These are phyloP conservation scores for Oreotrochilus melanogaster DNA, from an alignment of 2,113 vertebrate genomes.

Conservation along the genomic window DNA sequence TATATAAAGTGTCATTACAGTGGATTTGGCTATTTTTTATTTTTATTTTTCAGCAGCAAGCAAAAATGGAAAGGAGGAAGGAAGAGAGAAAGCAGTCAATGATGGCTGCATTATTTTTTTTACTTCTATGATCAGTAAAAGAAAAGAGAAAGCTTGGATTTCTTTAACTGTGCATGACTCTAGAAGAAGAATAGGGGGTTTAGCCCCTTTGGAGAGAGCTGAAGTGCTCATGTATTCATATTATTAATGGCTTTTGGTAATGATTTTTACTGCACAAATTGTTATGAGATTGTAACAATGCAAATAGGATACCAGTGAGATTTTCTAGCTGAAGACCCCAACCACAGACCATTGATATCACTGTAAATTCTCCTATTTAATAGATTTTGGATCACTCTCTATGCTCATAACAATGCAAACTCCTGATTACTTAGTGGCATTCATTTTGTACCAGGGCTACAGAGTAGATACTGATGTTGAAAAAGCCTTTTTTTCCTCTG, in stretches of 20 bases:
- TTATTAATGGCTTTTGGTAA: slow-evolving; percentile 63
- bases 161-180: not conserved
- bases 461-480: slow-evolving; percentile 12
- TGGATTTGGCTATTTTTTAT: slow-evolving; percentile 52
- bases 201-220: slow-evolving; percentile 48
- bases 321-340: slow-evolving; percentile 43
- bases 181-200: not conserved
- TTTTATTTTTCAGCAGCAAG: slow-evolving; percentile 28
- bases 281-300: slow-evolving; percentile 64
- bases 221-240: slow-evolving; percentile 34
- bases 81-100: not conserved
- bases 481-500: slow-evolving; percentile 8
- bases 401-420: slow-evolving; percentile 24
- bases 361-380: slow-evolving; percentile 48
- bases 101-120: not conserved
- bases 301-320: slow-evolving; percentile 56
- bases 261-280: slow-evolving; percentile 61
- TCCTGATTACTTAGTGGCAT: slow-evolving; percentile 51
- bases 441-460: slow-evolving; percentile 38
- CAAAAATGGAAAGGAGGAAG: not conserved
- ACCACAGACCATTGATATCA: slow-evolving; percentile 33
- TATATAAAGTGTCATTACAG: slow-evolving; percentile 55
- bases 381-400: slow-evolving; percentile 34
- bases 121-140: not conserved
- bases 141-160: not conserved